phyloP scores from a whole-genome alignment of 1,140 invertebrate species.

The Heliconius himera region DNA sequence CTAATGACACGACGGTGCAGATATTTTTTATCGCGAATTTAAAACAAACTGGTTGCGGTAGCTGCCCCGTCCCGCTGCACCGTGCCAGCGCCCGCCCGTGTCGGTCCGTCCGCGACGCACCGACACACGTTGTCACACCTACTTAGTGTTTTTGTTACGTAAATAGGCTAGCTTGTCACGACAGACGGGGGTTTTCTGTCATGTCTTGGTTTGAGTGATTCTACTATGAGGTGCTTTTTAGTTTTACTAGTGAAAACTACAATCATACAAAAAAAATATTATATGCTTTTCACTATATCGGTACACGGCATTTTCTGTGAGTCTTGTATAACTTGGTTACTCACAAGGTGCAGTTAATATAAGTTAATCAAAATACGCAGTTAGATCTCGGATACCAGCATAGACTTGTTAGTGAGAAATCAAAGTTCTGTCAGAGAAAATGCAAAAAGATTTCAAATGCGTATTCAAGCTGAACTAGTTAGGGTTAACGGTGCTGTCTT shows the following conservation, averaged over 20 bases:
- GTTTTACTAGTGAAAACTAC: background rate
- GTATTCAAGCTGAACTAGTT: slow-evolving; percentile 39
- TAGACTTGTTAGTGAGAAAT: slow-evolving; percentile 32
- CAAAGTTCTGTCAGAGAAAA: slow-evolving; percentile 32
- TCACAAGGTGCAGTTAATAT: background rate
- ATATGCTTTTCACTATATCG: background rate
- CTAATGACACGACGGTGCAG: slow-evolving; percentile 77
- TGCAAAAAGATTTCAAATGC: slow-evolving; percentile 36
- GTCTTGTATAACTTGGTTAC: background rate
- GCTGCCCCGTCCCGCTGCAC: slow-evolving; percentile 38
- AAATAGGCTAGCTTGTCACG: slow-evolving; percentile 36
- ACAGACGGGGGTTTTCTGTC: slow-evolving; percentile 21
- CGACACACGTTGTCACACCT: slow-evolving; percentile 45
- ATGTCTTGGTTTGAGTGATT: slow-evolving; percentile 21
- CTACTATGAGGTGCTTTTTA: background rate
- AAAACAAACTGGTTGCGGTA: slow-evolving; percentile 73
- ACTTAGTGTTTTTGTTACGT: slow-evolving; percentile 40
- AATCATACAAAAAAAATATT: background rate
- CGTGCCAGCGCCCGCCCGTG: slow-evolving; percentile 51
- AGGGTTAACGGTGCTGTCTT: slow-evolving; percentile 33
- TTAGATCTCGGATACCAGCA: background rate
- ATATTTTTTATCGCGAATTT: slow-evolving; percentile 79
- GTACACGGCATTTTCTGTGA: background rate
- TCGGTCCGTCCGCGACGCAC: slow-evolving; percentile 45
- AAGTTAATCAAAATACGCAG: slow-evolving; percentile 9